Conservation (phyloP, 2,113 vertebrate species). For the Tonatia bakeri region DNA sequence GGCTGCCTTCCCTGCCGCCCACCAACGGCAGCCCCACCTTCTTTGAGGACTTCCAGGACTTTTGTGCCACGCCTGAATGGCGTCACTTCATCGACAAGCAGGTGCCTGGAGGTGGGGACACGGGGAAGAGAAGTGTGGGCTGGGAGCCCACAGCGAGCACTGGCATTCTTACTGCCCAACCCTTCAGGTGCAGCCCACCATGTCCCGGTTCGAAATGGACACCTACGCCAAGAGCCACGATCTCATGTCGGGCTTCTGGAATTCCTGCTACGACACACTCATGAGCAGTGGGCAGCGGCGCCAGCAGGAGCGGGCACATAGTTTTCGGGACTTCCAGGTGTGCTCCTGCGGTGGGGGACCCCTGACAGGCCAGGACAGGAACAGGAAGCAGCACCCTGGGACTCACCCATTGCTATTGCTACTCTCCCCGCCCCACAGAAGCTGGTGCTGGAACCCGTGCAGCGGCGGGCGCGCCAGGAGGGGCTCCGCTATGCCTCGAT, state of each 20-base stretch:
- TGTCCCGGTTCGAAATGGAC: constrained; percentile 94
- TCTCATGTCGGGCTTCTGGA: constrained; percentile 99
- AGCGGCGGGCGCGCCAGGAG: constrained; percentile 84
- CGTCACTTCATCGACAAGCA: constrained; percentile 90
- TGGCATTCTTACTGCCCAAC: no score
- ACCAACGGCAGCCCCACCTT: constrained; percentile 96
- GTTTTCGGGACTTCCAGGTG: constrained; percentile 91
- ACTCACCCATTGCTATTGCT: background rate
- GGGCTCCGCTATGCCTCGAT: constrained; percentile 82
- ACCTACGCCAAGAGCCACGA: constrained; percentile 94
- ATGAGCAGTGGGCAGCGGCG: constrained; percentile 90
- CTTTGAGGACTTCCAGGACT: constrained; percentile 92
- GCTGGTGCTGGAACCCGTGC: constrained; percentile 85
- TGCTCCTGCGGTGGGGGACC: rapidly evolving
- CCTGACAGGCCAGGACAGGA: background rate
- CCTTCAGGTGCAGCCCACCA: constrained; percentile 89
- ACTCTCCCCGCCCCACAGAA: constrained; percentile 76
- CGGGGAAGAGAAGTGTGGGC: background rate
- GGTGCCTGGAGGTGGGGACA: constrained; percentile 66
- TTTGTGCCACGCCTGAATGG: constrained; percentile 90
- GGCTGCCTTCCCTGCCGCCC: constrained; percentile 91
- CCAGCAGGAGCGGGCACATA: constrained; percentile 85
- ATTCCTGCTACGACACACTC: constrained; percentile 94
- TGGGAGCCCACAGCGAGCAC: rapidly evolving
- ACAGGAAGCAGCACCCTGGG: rapidly evolving